Conservation (phyloP, 2,797 vertebrate genomes). For the Enoplosus armatus region DNA sequence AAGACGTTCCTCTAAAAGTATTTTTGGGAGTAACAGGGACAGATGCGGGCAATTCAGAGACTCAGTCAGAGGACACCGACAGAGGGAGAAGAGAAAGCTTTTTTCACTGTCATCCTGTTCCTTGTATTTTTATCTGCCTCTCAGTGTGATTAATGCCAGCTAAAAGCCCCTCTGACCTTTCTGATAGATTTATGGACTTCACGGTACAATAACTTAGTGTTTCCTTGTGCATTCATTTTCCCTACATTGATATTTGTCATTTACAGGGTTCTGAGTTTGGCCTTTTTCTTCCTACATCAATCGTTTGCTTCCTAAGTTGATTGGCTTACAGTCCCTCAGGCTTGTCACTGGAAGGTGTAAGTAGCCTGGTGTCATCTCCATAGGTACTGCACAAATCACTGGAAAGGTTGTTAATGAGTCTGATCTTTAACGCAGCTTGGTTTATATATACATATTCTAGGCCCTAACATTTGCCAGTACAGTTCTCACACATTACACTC, state of each 20-base stretch:
- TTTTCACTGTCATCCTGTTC: slow-evolving; percentile 43
- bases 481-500: too few relatives aligned
- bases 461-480: background rate
- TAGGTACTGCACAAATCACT: slow-evolving; percentile 24
- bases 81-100: slow-evolving; percentile 37
- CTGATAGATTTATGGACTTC: slow-evolving; percentile 86
- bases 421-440: slow-evolving; percentile 2
- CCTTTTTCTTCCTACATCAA: slow-evolving; percentile 56
- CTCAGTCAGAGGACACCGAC: slow-evolving; percentile 30
- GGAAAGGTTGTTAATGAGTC: slow-evolving; percentile 3
- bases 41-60: slow-evolving; percentile 73
- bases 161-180: slow-evolving; percentile 78
- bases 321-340: slow-evolving; percentile 55
- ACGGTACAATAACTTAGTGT: slow-evolving; percentile 79
- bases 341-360: slow-evolving; percentile 25
- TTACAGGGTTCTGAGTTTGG: slow-evolving; percentile 64
- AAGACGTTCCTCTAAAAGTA: slow-evolving; percentile 56
- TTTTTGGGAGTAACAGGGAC: slow-evolving; percentile 62
- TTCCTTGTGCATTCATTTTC: slow-evolving; percentile 76
- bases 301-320: slow-evolving; percentile 64
- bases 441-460: background rate
- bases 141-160: slow-evolving; percentile 82
- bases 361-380: slow-evolving; percentile 29
- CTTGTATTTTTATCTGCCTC: slow-evolving; percentile 69
- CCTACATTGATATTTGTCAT: slow-evolving; percentile 80